A percentile compares a stretch with the other conserved stretches of the same genome.
These are phyloP conservation scores for Mimumesa dahlbomi DNA, from an alignment of 2,888 invertebrate genomes.

Conservation along the genomic window DNA sequence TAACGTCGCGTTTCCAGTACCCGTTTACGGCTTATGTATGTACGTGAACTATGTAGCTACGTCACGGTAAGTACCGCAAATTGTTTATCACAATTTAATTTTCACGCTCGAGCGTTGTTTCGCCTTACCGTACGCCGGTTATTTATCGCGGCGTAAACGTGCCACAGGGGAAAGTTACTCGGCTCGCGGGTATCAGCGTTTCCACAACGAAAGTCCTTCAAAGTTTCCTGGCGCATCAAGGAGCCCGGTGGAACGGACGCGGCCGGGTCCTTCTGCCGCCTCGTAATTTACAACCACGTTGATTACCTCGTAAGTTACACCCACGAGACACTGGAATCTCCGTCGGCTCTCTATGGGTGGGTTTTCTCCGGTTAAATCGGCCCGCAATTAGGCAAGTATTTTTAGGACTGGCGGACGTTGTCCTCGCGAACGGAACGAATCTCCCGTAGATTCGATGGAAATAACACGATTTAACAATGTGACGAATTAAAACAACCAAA, in stretches of 20 bases:
- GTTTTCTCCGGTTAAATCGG: conserved; percentile 38
- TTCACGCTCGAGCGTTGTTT: not conserved
- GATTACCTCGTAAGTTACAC: conserved; percentile 70
- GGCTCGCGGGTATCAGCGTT: not conserved
- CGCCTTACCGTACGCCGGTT: not conserved
- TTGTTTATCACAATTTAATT: too few species aligned
- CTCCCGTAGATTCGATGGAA: not conserved
- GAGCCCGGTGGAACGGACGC: conserved; percentile 23
- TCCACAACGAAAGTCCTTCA: conserved; percentile 12
- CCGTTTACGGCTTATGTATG: too few species aligned
- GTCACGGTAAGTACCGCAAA: too few species aligned
- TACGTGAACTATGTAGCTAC: too few species aligned
- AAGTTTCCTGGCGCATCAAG: conserved; percentile 5
- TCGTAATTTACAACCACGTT: conserved; percentile 64
- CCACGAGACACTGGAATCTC: conserved; percentile 60
- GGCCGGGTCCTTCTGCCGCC: conserved; percentile 19
- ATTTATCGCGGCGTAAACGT: conserved; percentile 32
- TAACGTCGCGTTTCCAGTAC: too few species aligned
- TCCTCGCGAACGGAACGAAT: too few species aligned
- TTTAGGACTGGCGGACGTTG: conserved; percentile 7
- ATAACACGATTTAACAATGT: too few species aligned
- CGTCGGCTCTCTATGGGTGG: conserved; percentile 46
- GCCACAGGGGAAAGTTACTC: conserved; percentile 10
- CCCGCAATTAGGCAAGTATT: conserved; percentile 50
- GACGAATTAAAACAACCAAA: too few species aligned